These are phyloP conservation scores for Zelostemma sp. DNA, from an alignment of 1,140 invertebrate genomes.

Conservation along the genomic window DNA sequence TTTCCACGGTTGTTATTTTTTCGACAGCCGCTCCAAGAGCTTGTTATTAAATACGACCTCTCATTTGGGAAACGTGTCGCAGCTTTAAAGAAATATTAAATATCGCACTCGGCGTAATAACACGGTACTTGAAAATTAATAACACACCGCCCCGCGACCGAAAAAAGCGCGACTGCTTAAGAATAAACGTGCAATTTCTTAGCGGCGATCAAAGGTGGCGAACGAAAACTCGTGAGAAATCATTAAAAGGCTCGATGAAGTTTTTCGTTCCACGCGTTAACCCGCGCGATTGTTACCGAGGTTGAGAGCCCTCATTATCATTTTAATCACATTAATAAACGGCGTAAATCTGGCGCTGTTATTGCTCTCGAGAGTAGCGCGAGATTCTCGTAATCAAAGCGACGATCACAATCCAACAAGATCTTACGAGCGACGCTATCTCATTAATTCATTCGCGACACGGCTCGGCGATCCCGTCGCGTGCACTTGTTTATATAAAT, in stretches of 20 bases:
- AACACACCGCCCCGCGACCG: background rate
- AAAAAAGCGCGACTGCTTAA: no score
- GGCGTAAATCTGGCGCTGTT: constrained; percentile 20
- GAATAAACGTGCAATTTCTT: no score
- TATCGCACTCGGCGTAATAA: constrained; percentile 32
- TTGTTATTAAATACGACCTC: constrained; percentile 36
- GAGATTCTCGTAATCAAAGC: constrained; percentile 27
- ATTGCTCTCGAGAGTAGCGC: constrained; percentile 15
- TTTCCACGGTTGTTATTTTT: constrained; percentile 1
- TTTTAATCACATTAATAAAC: constrained; percentile 41
- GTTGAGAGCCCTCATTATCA: constrained; percentile 20
- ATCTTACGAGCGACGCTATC: constrained; percentile 17
- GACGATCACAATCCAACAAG: constrained; percentile 21
- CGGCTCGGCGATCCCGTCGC: constrained; percentile 11
- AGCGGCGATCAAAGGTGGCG: constrained; percentile 12
- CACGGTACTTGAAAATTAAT: constrained; percentile 26
- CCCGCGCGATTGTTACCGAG: no score
- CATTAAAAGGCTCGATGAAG: no score
- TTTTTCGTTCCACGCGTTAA: no score
- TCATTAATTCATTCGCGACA: constrained; percentile 26
- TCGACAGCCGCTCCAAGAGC: constrained; percentile 29
- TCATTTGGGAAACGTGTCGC: constrained; percentile 19
- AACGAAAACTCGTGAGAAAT: constrained; percentile 18
- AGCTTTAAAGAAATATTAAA: constrained; percentile 31
- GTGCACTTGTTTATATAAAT: constrained; percentile 32